These are phyloP conservation scores for Apostichopus japonicus DNA, from an alignment of 35 echinoderm and acorn worm genomes.

Conservation along the genomic window DNA sequence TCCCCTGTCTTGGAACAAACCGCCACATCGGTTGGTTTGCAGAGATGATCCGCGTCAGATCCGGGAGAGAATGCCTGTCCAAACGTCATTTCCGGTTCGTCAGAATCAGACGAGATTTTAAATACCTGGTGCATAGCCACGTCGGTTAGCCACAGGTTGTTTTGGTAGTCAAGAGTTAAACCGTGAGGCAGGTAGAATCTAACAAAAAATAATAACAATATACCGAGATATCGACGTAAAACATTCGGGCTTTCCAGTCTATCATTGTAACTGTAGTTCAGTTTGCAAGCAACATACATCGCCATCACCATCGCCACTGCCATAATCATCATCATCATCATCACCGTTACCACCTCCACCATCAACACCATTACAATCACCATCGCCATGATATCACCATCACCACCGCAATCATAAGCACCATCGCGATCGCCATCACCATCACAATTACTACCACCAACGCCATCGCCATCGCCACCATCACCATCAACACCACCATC, in stretches of 20 bases:
- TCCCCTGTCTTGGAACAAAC: constrained; percentile 46
- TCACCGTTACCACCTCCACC: too few species aligned
- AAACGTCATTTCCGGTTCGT: constrained; percentile 51
- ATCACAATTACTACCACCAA: neutral
- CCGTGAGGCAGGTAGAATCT: constrained; percentile 98
- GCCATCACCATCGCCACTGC: too few species aligned
- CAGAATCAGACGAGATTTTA: constrained; percentile 31
- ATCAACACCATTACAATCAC: neutral
- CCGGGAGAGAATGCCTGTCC: constrained; percentile 62
- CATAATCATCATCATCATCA: too few species aligned
- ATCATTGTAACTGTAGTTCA: too few species aligned
- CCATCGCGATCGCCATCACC: neutral
- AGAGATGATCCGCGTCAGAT: constrained; percentile 56
- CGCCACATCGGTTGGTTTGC: constrained; percentile 70
- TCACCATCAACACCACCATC: too few species aligned
- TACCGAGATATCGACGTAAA: neutral
- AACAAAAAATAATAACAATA: neutral
- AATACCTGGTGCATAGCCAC: constrained; percentile 98
- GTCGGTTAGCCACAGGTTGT: constrained; percentile 93
- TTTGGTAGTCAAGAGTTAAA: constrained; percentile 75
- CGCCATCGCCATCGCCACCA: too few species aligned
- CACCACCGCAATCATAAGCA: neutral
- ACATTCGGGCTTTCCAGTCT: neutral
- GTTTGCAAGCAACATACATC: too few species aligned
- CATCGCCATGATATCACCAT: neutral